These are phyloP conservation scores for Bombus vancouverensis DNA, from an alignment of 1,140 invertebrate species.

Conservation along the genomic window DNA sequence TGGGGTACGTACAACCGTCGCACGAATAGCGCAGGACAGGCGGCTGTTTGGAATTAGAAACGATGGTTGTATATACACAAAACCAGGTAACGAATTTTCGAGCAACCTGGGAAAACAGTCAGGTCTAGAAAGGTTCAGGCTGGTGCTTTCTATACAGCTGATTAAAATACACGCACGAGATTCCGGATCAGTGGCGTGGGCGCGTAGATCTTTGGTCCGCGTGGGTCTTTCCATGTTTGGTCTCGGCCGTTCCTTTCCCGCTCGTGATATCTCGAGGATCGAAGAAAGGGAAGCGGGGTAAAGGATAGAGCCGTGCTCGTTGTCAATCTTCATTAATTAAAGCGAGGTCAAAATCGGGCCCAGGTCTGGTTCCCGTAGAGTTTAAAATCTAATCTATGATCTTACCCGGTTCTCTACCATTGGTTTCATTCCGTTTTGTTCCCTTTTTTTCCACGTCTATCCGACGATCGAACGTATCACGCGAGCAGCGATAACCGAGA, in stretches of 20 bases:
- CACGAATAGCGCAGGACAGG: background rate
- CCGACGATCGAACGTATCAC: background rate
- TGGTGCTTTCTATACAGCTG: no score
- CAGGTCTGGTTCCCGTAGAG: background rate
- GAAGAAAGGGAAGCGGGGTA: background rate
- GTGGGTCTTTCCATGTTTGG: slow-evolving; percentile 23
- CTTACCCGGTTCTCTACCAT: background rate
- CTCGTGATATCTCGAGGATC: slow-evolving; percentile 29
- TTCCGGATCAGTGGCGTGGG: slow-evolving; percentile 8
- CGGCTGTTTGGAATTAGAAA: background rate
- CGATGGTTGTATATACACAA: background rate
- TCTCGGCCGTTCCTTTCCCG: slow-evolving; percentile 16
- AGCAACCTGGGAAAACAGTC: background rate
- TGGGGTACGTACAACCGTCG: background rate
- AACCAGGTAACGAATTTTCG: background rate
- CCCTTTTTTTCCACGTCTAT: background rate
- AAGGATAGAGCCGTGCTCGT: slow-evolving; percentile 11
- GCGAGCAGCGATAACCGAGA: background rate
- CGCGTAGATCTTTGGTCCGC: slow-evolving; percentile 26
- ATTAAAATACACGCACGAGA: background rate
- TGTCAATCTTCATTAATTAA: slow-evolving; percentile 72
- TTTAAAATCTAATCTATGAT: slow-evolving; percentile 33
- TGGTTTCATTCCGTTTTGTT: no score
- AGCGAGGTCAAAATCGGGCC: slow-evolving; percentile 46
- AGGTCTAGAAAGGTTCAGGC: background rate